Base-by-base conservation (phyloP, 2,113 vertebrate genomes). In the Numida meleagris region DNA sequence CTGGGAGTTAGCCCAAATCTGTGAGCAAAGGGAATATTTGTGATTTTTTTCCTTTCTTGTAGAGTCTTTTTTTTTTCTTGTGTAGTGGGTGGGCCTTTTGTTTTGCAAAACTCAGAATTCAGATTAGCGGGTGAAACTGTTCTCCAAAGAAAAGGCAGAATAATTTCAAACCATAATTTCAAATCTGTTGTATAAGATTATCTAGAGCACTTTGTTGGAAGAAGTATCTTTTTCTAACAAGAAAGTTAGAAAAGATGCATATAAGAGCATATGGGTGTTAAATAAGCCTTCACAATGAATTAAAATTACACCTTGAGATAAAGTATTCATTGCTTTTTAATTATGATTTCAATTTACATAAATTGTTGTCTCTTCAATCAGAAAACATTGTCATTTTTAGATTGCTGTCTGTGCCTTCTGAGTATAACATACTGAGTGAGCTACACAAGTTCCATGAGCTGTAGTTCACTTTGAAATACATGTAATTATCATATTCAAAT, bases 401-500 rank as follows among this genome's bases (percentile, higher is more conserved):
- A 16, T 15, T 58, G 9, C 6, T 27, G 38, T 17, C 38, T 83
- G 38, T 83, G 91, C 66, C 86, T 61, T 73, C 68, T 72, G 25
- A 95, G 89, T 67, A 50, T 90, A 55, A 66, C 33, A 10, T 3
- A 13, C 83, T 43, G 43, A 84, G 62, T 61, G 42, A 94, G 79
- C 71, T 36, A 24, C 73, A 34, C 57, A 51, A 15, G 33, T 63
- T 70, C 65, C 50, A 33, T 38, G 78, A 88, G 34, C 91, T 92
- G 33, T 40, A 78, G 59, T 88, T 94, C 66, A 25, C 86, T 94
- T 82, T 79, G 81, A 95, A 96, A 96, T 86, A 87, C 84, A 92
- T 96, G 77, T 93, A 97, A 97, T 96, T 96, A 96, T 87, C 80
- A 78, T 77, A 58, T 85, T 96, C 91, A 8, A 14, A 27, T 88